These are phyloP conservation scores for Hyla sarda DNA, from an alignment of 2,113 vertebrate genomes.

Conservation along the genomic window DNA sequence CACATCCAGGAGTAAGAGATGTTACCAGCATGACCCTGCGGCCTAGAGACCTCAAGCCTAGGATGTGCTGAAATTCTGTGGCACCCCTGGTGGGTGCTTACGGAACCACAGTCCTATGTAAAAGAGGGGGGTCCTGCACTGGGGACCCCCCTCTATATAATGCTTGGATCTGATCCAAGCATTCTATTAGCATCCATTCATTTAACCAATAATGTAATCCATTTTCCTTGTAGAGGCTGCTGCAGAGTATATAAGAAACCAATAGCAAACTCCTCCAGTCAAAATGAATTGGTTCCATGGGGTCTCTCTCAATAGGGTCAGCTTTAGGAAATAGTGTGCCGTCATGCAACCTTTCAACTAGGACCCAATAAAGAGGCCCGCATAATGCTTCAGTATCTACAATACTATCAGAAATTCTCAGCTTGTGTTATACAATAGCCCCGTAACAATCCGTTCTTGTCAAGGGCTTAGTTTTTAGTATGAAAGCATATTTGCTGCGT, in stretches of 20 bases:
- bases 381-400: neutral
- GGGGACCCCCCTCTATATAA: too few relatives aligned
- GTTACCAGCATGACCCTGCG: too few relatives aligned
- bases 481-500: slow-evolving; percentile 64
- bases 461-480: slow-evolving; percentile 56
- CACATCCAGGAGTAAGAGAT: too few relatives aligned
- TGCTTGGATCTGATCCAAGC: too few relatives aligned
- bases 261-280: neutral
- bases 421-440: neutral
- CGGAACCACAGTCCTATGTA: too few relatives aligned
- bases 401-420: neutral
- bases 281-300: neutral
- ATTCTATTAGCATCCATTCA: too few relatives aligned
- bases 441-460: slow-evolving; percentile 14
- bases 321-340: neutral
- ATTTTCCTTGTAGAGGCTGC: neutral
- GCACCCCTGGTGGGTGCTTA: too few relatives aligned
- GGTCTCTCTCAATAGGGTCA: neutral
- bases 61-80: too few relatives aligned
- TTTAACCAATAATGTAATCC: neutral
- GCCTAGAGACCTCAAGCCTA: too few relatives aligned
- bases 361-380: neutral
- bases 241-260: neutral
- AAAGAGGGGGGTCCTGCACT: too few relatives aligned
- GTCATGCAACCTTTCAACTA: neutral